phyloP scores from a whole-genome alignment of 1,140 invertebrate genomes.

The Bombus vancouverensis region DNA sequence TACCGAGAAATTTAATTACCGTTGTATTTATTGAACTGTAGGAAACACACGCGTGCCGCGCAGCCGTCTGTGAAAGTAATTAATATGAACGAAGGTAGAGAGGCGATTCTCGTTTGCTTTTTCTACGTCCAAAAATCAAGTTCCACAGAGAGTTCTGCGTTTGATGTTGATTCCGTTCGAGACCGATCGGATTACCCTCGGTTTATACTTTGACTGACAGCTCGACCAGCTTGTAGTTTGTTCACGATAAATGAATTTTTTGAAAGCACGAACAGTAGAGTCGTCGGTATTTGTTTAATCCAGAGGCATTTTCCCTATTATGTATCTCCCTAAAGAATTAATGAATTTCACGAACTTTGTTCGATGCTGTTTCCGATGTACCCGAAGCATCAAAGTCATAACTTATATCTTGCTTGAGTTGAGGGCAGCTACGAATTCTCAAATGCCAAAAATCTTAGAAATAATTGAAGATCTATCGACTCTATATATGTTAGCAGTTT shows the following conservation, averaged over 20 bases:
- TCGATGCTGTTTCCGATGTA: background rate
- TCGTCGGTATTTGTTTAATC: constrained; percentile 11
- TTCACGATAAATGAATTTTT: constrained; percentile 27
- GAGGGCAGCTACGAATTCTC: background rate
- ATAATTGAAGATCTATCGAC: too few relatives aligned
- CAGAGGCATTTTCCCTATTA: background rate
- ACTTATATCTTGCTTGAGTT: background rate
- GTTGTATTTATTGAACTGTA: background rate
- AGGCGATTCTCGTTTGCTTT: constrained; percentile 20
- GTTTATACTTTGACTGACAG: constrained; percentile 36
- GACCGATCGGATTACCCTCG: constrained; percentile 31
- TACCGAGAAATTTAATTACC: background rate
- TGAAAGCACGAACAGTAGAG: background rate
- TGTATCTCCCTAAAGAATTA: background rate
- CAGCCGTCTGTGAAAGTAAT: constrained; percentile 12
- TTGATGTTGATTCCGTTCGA: constrained; percentile 35
- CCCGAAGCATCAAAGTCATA: background rate
- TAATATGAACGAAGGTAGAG: constrained; percentile 29
- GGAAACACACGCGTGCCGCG: background rate
- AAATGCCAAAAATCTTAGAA: too few relatives aligned
- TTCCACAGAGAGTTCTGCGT: background rate
- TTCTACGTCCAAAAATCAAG: constrained; percentile 8
- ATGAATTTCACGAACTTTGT: background rate
- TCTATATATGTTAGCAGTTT: too few relatives aligned
- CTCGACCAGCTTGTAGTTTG: constrained; percentile 10